Evolutionary conservation across 2,888 invertebrate species (phyloP).

Genomic region (Temnothorax rugatulus): DNA sequence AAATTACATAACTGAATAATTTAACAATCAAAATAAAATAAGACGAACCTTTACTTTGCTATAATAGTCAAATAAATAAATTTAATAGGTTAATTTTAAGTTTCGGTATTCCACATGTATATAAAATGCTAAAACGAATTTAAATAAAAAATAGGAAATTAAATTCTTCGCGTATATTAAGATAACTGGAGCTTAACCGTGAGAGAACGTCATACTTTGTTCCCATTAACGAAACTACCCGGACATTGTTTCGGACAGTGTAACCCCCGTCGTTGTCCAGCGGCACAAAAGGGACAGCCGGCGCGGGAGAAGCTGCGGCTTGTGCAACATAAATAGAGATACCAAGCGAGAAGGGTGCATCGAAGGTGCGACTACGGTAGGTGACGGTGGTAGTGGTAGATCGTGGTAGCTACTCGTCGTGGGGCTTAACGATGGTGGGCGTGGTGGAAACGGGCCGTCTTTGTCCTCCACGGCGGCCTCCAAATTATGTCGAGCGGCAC

Average conservation of each 20-base stretch:
- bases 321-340: slow-evolving; percentile 76
- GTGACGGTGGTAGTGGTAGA: slow-evolving; percentile 25
- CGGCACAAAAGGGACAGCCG: slow-evolving; percentile 44
- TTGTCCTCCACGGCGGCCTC: slow-evolving; percentile 77
- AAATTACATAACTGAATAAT: not conserved
- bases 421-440: slow-evolving; percentile 75
- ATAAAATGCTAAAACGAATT: not conserved
- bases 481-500: slow-evolving; percentile 80
- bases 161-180: not conserved
- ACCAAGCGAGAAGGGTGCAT: slow-evolving; percentile 70
- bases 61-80: not conserved
- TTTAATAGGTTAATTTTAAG: not conserved
- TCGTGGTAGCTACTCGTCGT: slow-evolving; percentile 58
- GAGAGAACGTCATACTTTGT: slow-evolving; percentile 28
- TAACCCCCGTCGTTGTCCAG: not conserved
- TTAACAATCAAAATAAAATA: not conserved
- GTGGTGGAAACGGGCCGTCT: slow-evolving; percentile 75
- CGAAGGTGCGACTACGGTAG: slow-evolving; percentile 64
- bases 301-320: slow-evolving; percentile 42
- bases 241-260: slow-evolving; percentile 22
- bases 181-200: slow-evolving; percentile 37
- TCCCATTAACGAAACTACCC: slow-evolving; percentile 16
- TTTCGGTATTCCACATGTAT: not conserved
- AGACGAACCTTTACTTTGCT: not conserved
- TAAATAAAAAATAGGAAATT: not conserved